Evolutionary conservation across 1,140 invertebrate genomes (phyloP), one percentile per base, ranked within the genome.

Genomic region (Formica selysi): DNA sequence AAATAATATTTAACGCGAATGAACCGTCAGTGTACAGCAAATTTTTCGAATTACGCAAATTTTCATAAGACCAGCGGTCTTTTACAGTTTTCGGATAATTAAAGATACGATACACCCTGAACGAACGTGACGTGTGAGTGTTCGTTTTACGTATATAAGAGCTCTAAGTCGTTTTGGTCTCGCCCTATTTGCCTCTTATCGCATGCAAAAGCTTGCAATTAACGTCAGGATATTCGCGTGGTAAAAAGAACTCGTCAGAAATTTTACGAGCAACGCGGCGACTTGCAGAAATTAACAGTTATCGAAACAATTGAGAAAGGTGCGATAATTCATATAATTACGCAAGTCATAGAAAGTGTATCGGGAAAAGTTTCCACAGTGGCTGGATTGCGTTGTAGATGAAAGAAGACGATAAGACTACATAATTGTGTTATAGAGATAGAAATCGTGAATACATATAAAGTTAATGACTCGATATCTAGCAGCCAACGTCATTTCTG

Each of bases 271-370:
- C 51, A 81, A 51, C 0, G 16, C 48, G 32, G 10, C 8, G 32
- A 32, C 36, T n/a, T 22, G 41, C 29, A 44, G 26, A 44, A 59
- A 71, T 81, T 73, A 73, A 6, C 11, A 22, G 3, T 11, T 71
- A 81, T 81, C 36, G 4, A 11, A 16, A 36, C 13, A 48, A 54
- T 57, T 22, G 61, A 22, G 5, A 10, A 61, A 61, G 22, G 19
- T 71, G 67, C 48, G 38, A 61, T 81, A 71, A 61, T 71, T 61
- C 32, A 57, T 44, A 29, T 71, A 70, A 81, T 70, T 71, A 11
- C 2, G 26, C 0, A 57, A 54, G 5, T 76, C 22, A 10, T 67
- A 67, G 41, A 51, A 67, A 79, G 3, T 71, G 11, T 32, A 61
- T 70, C 6, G 22, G n/a, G 16, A 44, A 59, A 71, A 11, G 7